These are phyloP conservation scores for Enteromius unitaeniatus DNA, from an alignment of 2,797 vertebrate genomes.

Conservation along the genomic window DNA sequence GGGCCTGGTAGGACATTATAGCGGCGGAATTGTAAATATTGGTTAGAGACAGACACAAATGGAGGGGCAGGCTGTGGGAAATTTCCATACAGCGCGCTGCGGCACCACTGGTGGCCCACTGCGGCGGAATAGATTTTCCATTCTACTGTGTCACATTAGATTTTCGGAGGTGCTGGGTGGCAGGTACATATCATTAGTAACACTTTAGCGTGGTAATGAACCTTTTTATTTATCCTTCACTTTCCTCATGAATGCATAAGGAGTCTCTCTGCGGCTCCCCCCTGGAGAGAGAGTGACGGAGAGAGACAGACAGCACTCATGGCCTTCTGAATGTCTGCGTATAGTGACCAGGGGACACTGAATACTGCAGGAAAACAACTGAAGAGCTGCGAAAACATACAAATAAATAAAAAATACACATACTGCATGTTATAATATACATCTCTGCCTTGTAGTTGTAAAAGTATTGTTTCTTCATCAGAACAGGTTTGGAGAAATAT, in stretches of 20 bases:
- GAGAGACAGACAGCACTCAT: background rate
- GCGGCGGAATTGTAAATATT: constrained; percentile 97
- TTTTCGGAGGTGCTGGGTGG: constrained; percentile 97
- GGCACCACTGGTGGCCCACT: constrained; percentile 75
- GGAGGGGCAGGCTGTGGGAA: constrained; percentile 83
- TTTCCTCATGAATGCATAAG: constrained; percentile 99
- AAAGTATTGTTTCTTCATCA: background rate
- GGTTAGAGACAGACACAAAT: constrained; percentile 91
- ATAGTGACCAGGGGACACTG: background rate
- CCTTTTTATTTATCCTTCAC: constrained; percentile 96
- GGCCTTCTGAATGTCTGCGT: background rate
- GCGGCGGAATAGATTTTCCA: constrained; percentile 89
- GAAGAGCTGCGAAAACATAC: background rate
- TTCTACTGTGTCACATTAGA: constrained; percentile 96
- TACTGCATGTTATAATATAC: background rate
- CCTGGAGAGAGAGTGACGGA: constrained; percentile 66
- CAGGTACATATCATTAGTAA: constrained; percentile 99
- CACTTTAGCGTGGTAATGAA: constrained; percentile 97
- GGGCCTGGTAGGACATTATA: constrained; percentile 99
- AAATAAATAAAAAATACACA: background rate
- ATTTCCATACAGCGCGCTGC: constrained; percentile 84
- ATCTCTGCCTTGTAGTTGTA: no score
- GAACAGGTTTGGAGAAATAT: background rate
- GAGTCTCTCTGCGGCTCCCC: constrained; percentile 82
- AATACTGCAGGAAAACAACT: background rate